phyloP scores from a whole-genome alignment of 2,888 invertebrate species.

The Sarcophaga caerulescens region DNA sequence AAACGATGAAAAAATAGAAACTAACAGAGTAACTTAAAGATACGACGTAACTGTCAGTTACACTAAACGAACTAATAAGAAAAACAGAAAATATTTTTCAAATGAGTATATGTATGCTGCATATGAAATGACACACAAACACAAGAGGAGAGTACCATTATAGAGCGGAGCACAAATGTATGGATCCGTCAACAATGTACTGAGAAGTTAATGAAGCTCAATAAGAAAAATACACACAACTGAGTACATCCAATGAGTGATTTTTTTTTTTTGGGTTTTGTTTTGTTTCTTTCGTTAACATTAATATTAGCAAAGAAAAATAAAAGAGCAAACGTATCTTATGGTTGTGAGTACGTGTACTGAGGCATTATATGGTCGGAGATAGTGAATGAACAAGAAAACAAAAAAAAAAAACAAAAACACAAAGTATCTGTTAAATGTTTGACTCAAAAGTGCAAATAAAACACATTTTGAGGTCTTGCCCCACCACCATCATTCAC shows the following conservation, averaged over 20 bases:
- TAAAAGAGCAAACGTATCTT: conserved; percentile 55
- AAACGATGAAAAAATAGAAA: conserved; percentile 21
- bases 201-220: conserved; percentile 43
- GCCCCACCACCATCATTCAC: conserved; percentile 74
- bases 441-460: conserved; percentile 68
- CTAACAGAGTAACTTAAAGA: conserved; percentile 48
- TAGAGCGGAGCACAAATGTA: background rate
- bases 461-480: conserved; percentile 79
- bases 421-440: conserved; percentile 58
- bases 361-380: conserved; percentile 14
- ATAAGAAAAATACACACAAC: conserved; percentile 32
- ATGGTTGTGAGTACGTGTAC: conserved; percentile 34
- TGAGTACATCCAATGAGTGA: conserved; percentile 40
- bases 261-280: too few species aligned
- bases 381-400: conserved; percentile 19
- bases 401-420: background rate
- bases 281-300: conserved; percentile 41
- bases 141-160: background rate
- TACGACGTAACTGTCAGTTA: conserved; percentile 74
- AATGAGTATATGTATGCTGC: background rate
- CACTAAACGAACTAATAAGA: conserved; percentile 74
- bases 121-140: conserved; percentile 49
- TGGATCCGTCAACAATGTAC: conserved; percentile 31
- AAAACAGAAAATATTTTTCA: conserved; percentile 56
- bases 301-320: conserved; percentile 39